phyloP scores from a whole-genome alignment of 1,140 invertebrate species.

The Odontomachus brunneus region DNA sequence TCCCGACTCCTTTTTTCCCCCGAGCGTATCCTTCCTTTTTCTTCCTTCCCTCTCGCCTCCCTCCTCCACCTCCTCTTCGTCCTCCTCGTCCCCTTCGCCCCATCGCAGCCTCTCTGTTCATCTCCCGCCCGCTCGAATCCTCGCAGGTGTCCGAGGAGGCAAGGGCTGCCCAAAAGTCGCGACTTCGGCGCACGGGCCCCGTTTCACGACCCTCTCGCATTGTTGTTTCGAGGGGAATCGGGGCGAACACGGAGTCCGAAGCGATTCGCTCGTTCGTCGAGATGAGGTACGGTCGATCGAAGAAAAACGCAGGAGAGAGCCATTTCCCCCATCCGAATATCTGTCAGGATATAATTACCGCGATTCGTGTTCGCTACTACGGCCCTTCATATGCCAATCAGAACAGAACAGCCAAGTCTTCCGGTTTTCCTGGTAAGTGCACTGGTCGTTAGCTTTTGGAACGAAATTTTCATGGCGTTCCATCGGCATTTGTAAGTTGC shows the following conservation, averaged over 20 bases:
- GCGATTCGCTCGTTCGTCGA: conserved; percentile 11
- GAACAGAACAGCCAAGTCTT: too few relatives aligned
- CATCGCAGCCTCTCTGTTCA: conserved; percentile 54
- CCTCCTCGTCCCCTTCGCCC: background rate
- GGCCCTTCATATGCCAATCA: background rate
- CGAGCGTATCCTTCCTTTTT: conserved; percentile 61
- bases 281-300: background rate
- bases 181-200: conserved; percentile 64
- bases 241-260: conserved; percentile 1
- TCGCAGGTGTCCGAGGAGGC: conserved; percentile 77
- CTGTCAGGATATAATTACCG: background rate
- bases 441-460: too few relatives aligned
- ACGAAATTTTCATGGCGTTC: too few relatives aligned
- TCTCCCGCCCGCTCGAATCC: conserved; percentile 60
- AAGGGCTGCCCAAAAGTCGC: conserved; percentile 70
- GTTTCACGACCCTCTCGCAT: conserved; percentile 70
- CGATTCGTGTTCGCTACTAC: background rate
- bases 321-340: background rate
- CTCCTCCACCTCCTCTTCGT: background rate
- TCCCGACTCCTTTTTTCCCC: conserved; percentile 62
- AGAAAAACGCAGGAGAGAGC: background rate
- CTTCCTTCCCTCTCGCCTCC: conserved; percentile 36
- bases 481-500: too few relatives aligned
- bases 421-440: too few relatives aligned
- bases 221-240: conserved; percentile 57